Conservation (phyloP, 2,888 invertebrate genomes). For the Limenitis camilla region DNA sequence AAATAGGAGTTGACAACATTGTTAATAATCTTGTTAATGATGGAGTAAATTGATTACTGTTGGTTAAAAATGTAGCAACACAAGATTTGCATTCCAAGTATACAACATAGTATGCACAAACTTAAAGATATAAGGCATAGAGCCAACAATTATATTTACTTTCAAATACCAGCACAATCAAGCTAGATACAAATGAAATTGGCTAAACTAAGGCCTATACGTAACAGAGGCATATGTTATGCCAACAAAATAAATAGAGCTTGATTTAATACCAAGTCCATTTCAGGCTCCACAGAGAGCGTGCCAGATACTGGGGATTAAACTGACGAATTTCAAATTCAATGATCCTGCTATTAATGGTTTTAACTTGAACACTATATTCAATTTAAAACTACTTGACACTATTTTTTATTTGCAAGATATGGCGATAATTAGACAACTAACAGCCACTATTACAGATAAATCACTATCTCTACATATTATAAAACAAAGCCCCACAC, state of each 20-base stretch:
- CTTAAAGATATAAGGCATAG: background rate
- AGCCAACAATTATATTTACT: background rate
- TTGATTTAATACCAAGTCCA: slow-evolving; percentile 9
- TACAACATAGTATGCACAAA: background rate
- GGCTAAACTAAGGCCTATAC: slow-evolving; percentile 9
- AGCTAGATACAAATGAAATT: slow-evolving; percentile 16
- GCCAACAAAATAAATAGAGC: slow-evolving; percentile 15
- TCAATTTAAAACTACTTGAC: slow-evolving; percentile 18
- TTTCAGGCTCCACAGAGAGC: background rate
- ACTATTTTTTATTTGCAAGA: no score
- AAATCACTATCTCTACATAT: no score
- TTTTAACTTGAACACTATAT: slow-evolving; percentile 12
- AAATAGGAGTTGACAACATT: no score
- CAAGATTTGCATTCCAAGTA: no score
- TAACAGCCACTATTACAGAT: no score
- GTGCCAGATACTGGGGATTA: slow-evolving; percentile 12
- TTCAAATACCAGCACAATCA: slow-evolving; percentile 1
- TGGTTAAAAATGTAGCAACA: no score
- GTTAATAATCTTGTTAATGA: no score
- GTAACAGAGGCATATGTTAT: slow-evolving; percentile 11
- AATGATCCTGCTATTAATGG: slow-evolving; percentile 17
- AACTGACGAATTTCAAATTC: slow-evolving; percentile 19
- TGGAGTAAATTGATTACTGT: no score
- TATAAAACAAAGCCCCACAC: no score
- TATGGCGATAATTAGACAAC: no score